Base-by-base conservation (phyloP, 2,888 invertebrate genomes). In the Agapostemon virescens region DNA sequence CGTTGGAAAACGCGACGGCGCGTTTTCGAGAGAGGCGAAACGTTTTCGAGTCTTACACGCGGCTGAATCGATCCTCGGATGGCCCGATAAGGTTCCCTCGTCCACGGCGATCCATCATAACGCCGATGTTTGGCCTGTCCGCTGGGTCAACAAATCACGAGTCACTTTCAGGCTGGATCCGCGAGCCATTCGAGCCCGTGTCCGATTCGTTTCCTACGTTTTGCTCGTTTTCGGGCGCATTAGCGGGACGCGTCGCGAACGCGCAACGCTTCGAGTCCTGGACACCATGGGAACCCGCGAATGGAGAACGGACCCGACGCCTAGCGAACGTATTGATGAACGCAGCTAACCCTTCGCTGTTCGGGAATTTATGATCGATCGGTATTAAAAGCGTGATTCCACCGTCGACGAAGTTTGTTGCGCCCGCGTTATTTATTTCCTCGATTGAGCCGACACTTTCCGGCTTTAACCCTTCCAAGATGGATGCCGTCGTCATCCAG, bases 71-170 rank as follows among this genome's bases (percentile, higher is more conserved):
- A 86, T 84, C 85, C 85, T 72, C 36, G 40, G 33, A 66, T 30
- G 40, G 20, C 55, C 49, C 77, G 82, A 79, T 83, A 83, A 83
- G 77, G 63, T 38, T 61, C 70, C 69, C 26, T 68, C 81, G 82
- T 81, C 66, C 79, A 20, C 63, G 58, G 61, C 81, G 74, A 86
- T 86, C 82, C 82, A 86, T 86, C 82, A 86, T 86, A 75, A 63
- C 55, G 61, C 79, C 75, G 83, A 75, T 79, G 79, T 83, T 84
- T 79, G 84, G 63, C 67, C 68, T 73, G 74, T 71, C 74, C 63
- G 30, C 55, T 55, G 74, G 75, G 66, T 83, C 82, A 83, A 84
- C 81, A 84, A 81, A 86, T 86, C 82, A 82, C 74, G 71, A 79
- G 74, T 82, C 83, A 82, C 75, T 83, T 82, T 83, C 45, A 52